A percentile compares a stretch with the other conserved stretches of the same genome.
Evolutionary conservation across 1,140 invertebrate species (phyloP).

Genomic region (Bilobella aurantiaca): DNA sequence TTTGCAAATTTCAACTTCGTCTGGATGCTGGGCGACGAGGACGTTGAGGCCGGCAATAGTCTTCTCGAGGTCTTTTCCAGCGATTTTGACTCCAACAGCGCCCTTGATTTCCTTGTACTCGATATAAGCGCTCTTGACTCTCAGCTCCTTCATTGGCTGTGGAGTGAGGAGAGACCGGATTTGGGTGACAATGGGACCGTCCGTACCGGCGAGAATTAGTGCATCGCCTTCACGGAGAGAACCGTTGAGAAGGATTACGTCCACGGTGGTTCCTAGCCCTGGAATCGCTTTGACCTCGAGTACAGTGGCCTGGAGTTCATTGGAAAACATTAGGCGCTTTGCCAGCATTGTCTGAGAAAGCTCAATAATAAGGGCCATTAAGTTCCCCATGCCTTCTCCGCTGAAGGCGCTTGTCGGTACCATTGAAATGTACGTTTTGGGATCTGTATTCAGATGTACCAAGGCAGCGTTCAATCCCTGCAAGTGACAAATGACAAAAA

Average conservation of each 20-base stretch:
- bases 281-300: slow-evolving; percentile 97
- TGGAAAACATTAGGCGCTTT: slow-evolving; percentile 80
- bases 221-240: slow-evolving; percentile 83
- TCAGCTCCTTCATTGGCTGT: slow-evolving; percentile 91
- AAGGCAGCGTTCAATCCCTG: slow-evolving; percentile 85
- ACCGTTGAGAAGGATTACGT: slow-evolving; percentile 96
- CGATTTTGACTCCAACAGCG: slow-evolving; percentile 97
- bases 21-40: slow-evolving; percentile 75
- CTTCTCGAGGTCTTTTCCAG: slow-evolving; percentile 94
- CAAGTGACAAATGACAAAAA: slow-evolving; percentile 21
- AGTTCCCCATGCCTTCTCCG: slow-evolving; percentile 96
- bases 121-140: slow-evolving; percentile 94
- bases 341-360: slow-evolving; percentile 81
- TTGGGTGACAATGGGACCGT: slow-evolving; percentile 95
- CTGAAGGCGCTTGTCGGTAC: slow-evolving; percentile 96
- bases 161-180: slow-evolving; percentile 95
- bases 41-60: slow-evolving; percentile 87
- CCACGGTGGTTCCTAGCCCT: slow-evolving; percentile 96
- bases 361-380: slow-evolving; percentile 85
- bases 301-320: slow-evolving; percentile 93
- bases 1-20: slow-evolving; percentile 81
- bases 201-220: slow-evolving; percentile 89
- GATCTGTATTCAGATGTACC: slow-evolving; percentile 92
- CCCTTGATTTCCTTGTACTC: slow-evolving; percentile 91
- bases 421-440: slow-evolving; percentile 81